A percentile compares a stretch with the other conserved stretches of the same genome.
Conservation (phyloP, 2,888 invertebrate genomes). For the Dynastes hyllus region DNA sequence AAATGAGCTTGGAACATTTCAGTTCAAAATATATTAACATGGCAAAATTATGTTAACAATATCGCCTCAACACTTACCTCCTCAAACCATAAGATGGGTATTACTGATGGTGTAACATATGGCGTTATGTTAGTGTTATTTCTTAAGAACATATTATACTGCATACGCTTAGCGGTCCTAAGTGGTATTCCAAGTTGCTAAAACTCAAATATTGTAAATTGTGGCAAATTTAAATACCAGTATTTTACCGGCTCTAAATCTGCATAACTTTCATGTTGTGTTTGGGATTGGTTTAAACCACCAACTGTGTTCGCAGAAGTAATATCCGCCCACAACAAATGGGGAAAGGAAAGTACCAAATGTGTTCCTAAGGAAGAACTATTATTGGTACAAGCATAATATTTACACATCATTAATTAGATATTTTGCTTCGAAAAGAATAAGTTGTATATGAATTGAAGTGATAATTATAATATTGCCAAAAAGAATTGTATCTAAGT, state of each 20-base stretch:
- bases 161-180: conserved; percentile 76
- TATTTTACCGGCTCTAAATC: conserved; percentile 80
- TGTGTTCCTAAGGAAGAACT: conserved; percentile 73
- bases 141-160: conserved; percentile 78
- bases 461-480: too few species aligned
- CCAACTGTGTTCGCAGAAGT: conserved; percentile 74
- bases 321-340: conserved; percentile 77
- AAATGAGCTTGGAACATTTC: neutral
- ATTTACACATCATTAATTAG: too few species aligned
- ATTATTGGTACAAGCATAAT: neutral
- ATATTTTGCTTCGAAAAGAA: too few species aligned
- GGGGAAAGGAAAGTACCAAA: conserved; percentile 81
- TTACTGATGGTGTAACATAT: conserved; percentile 71
- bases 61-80: conserved; percentile 61
- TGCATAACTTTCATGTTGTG: conserved; percentile 77
- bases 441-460: too few species aligned
- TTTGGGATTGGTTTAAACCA: conserved; percentile 74
- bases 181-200: conserved; percentile 78
- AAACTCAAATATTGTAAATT: conserved; percentile 47
- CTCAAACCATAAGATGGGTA: conserved; percentile 79
- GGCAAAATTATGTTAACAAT: neutral
- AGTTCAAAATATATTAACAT: neutral
- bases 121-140: conserved; percentile 72
- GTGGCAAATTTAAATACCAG: conserved; percentile 57
- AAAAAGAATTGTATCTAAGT: too few species aligned